Evolutionary conservation across 2,888 invertebrate species (phyloP).

Genomic region (Ferrisia virgata): DNA sequence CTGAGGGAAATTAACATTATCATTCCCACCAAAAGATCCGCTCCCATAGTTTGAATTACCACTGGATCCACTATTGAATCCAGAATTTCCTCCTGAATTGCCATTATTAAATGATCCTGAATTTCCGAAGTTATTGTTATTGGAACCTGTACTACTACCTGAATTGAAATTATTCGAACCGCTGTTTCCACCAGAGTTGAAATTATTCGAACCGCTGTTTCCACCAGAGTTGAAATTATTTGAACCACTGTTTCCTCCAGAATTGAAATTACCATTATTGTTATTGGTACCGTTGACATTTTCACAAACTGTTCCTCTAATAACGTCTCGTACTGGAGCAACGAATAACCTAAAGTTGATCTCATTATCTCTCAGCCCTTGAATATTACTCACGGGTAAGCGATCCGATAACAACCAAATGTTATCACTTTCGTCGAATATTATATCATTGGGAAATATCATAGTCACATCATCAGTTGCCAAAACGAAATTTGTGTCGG

Average conservation of each 20-base stretch:
- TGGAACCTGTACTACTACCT: neutral
- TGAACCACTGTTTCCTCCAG: neutral
- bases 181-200: neutral
- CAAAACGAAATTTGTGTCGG: constrained; percentile 62
- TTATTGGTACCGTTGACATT: neutral
- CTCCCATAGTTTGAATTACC: neutral
- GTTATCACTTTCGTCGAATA: constrained; percentile 66
- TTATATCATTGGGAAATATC: constrained; percentile 77
- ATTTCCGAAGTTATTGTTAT: neutral
- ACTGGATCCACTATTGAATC: neutral
- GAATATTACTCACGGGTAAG: constrained; percentile 70
- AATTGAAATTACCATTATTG: neutral
- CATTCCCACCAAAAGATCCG: neutral
- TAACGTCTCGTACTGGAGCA: constrained; percentile 63
- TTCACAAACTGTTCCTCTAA: constrained; percentile 66
- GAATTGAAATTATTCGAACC: neutral
- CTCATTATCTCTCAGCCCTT: constrained; percentile 61
- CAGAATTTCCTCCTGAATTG: too few relatives aligned
- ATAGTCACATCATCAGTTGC: constrained; percentile 64
- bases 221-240: neutral
- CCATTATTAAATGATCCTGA: neutral
- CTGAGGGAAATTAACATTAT: neutral
- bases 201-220: neutral
- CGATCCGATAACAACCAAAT: constrained; percentile 77
- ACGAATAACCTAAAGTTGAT: constrained; percentile 73